A percentile compares a stretch with the other conserved stretches of the same genome.
Conservation (phyloP, 2,888 invertebrate species). For the Kryphioiulus occultus region DNA sequence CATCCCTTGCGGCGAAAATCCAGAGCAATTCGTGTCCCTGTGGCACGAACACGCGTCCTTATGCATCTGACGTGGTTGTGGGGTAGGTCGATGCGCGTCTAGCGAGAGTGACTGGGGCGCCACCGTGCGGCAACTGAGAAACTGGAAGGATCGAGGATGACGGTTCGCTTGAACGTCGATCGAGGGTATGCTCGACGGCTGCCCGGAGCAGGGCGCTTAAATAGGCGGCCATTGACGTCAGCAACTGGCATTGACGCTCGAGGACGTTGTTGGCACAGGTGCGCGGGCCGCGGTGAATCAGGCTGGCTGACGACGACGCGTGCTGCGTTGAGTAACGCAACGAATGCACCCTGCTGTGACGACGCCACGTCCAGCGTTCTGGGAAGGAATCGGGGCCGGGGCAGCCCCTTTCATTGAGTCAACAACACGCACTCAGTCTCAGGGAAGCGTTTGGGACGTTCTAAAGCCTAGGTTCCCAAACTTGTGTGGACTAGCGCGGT, state of each 20-base stretch:
- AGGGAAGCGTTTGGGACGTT: too few relatives aligned
- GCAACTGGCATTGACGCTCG: background rate
- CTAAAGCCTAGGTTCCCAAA: too few relatives aligned
- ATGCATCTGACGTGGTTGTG: background rate
- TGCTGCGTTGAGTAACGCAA: background rate
- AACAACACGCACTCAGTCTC: too few relatives aligned
- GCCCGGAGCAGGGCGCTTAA: background rate
- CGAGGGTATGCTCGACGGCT: background rate
- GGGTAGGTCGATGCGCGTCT: background rate
- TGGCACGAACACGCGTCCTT: slow-evolving; percentile 3
- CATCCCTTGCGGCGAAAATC: background rate
- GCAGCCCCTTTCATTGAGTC: too few relatives aligned
- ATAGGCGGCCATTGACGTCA: background rate
- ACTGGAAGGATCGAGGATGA: background rate
- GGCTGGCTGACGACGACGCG: background rate
- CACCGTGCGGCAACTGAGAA: background rate
- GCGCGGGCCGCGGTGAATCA: background rate
- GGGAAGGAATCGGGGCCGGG: too few relatives aligned
- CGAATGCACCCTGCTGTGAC: too few relatives aligned
- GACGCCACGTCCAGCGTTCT: too few relatives aligned
- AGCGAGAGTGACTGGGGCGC: background rate
- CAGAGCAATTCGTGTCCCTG: background rate
- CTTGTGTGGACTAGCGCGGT: too few relatives aligned
- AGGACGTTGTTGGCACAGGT: background rate
- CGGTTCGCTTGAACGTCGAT: background rate